Percentiles rank a stretch among this genome's conserved stretches.
These are phyloP conservation scores for Lutjanus campechanus DNA, from an alignment of 2,797 vertebrate species.

Conservation along the genomic window DNA sequence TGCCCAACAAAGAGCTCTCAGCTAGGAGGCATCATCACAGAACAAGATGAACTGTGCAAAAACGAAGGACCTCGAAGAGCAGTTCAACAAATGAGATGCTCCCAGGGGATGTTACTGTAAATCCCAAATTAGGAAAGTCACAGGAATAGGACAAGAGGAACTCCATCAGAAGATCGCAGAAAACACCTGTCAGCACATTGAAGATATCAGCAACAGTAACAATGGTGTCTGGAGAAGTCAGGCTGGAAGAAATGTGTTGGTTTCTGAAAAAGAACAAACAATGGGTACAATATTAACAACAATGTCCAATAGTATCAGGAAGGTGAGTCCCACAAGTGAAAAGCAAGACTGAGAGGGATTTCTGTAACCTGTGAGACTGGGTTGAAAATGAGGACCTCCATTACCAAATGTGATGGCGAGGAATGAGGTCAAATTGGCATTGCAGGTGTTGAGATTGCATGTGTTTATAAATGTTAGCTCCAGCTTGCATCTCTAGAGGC, in stretches of 20 bases:
- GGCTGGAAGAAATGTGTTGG: neutral
- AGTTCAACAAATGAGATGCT: neutral
- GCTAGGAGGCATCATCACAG: neutral
- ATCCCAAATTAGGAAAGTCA: neutral
- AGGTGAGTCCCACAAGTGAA: neutral
- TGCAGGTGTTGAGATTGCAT: constrained; percentile 8
- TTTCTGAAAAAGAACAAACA: neutral
- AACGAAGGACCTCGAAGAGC: neutral
- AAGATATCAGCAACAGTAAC: neutral
- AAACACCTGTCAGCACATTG: neutral
- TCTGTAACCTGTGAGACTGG: neutral
- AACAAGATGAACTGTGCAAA: neutral
- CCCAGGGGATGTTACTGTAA: neutral
- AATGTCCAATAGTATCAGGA: neutral
- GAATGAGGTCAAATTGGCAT: neutral
- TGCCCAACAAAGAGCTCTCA: neutral
- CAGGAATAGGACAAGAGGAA: neutral
- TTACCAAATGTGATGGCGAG: neutral
- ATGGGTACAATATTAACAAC: too few relatives aligned
- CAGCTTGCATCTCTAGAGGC: neutral
- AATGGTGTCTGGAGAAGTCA: constrained; percentile 8
- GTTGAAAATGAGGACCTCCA: neutral
- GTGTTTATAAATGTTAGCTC: constrained; percentile 12
- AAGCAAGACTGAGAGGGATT: neutral
- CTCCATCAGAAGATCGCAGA: neutral